These are phyloP conservation scores for Cyanoliseus patagonus DNA, from an alignment of 2,113 vertebrate genomes.

Conservation along the genomic window DNA sequence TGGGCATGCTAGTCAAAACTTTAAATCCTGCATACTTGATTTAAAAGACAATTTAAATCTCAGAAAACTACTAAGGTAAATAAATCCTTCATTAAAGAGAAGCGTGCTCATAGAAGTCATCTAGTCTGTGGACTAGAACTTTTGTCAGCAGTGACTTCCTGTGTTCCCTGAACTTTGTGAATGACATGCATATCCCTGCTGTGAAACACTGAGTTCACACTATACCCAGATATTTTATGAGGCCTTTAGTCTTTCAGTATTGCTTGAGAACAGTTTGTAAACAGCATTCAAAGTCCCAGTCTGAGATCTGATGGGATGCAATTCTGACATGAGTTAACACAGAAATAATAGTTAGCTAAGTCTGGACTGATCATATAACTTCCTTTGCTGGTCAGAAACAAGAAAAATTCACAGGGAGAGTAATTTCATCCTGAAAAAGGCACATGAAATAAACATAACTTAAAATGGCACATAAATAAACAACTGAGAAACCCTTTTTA, in stretches of 20 bases:
- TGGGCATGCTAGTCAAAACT: background rate
- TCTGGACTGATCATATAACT: background rate
- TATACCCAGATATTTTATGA: background rate
- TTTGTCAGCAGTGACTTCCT: background rate
- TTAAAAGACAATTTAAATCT: conserved; percentile 25
- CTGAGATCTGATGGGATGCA: background rate
- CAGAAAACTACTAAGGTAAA: background rate
- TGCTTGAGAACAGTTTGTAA: background rate
- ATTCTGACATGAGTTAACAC: background rate
- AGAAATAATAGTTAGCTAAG: background rate
- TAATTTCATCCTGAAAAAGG: background rate
- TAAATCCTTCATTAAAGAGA: background rate
- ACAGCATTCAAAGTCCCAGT: background rate
- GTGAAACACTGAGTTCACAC: background rate
- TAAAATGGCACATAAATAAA: background rate
- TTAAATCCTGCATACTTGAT: background rate
- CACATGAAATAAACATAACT: background rate
- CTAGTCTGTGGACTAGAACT: background rate
- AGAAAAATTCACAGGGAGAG: background rate
- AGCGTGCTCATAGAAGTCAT: background rate
- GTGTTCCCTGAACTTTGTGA: background rate
- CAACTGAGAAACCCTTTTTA: background rate
- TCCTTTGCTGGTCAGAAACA: background rate
- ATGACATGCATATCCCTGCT: background rate
- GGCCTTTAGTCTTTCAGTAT: background rate